phyloP scores from a whole-genome alignment of 2,113 vertebrate genomes.

The Vanacampus margaritifer region DNA sequence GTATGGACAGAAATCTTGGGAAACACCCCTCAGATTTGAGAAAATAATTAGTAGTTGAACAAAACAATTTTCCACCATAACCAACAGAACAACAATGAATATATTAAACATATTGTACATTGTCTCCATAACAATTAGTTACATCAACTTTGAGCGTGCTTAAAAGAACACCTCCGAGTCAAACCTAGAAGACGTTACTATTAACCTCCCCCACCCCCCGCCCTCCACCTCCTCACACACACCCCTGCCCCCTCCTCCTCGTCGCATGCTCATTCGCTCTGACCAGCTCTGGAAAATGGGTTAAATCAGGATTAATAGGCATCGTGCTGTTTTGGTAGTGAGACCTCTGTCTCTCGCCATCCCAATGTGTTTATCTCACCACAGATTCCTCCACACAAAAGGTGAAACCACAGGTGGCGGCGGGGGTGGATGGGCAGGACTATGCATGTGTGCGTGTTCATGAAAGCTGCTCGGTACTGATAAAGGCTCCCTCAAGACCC shows the following conservation, averaged over 20 bases:
- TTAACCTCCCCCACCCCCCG: too few species aligned
- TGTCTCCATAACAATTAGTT: neutral
- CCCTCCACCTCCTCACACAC: neutral
- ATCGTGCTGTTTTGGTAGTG: constrained; percentile 28
- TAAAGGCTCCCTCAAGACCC: constrained; percentile 62
- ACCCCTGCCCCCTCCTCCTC: neutral
- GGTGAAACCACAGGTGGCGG: constrained; percentile 53
- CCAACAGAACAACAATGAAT: neutral
- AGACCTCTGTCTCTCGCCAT: constrained; percentile 41
- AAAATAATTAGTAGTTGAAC: neutral
- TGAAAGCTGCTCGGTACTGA: constrained; percentile 63
- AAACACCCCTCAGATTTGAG: too few species aligned
- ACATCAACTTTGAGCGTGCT: neutral
- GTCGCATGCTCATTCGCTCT: constrained; percentile 3
- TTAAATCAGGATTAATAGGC: constrained; percentile 47
- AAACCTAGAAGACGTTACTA: constrained; percentile 35
- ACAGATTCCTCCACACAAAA: constrained; percentile 64
- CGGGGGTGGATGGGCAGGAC: neutral
- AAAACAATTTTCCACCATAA: neutral
- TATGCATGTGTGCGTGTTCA: constrained; percentile 20
- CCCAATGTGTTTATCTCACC: constrained; percentile 50
- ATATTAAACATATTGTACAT: neutral
- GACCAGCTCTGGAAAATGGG: constrained; percentile 27
- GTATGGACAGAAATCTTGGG: neutral
- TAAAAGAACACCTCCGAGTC: constrained; percentile 17